These are phyloP conservation scores for Phoenicopterus ruber DNA, from an alignment of 2,113 vertebrate species.

Conservation along the genomic window DNA sequence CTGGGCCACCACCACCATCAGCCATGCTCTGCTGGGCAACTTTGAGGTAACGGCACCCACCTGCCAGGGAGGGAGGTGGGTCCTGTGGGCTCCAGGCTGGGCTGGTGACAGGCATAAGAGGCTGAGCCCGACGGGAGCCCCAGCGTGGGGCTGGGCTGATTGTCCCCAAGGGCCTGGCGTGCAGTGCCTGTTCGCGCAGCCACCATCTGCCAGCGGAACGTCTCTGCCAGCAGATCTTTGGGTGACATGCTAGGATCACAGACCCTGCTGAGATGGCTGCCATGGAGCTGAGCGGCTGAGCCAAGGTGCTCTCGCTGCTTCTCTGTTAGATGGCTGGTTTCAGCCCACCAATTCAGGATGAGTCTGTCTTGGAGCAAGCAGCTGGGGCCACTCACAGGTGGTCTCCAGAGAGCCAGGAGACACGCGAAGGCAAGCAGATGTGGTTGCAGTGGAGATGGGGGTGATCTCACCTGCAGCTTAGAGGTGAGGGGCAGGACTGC, in stretches of 20 bases:
- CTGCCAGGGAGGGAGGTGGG: no score
- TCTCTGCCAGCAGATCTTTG: no score
- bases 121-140: no score
- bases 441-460: neutral
- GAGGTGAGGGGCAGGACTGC: no score
- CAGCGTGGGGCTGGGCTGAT: no score
- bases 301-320: neutral
- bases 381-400: neutral
- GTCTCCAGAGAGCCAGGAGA: neutral
- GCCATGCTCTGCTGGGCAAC: conserved; percentile 91
- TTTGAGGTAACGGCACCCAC: conserved; percentile 85
- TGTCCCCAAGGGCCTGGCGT: no score
- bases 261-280: neutral
- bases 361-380: neutral
- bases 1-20: conserved; percentile 79
- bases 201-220: no score
- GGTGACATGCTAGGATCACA: no score
- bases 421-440: neutral
- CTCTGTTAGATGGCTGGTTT: neutral
- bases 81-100: no score
- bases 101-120: no score
- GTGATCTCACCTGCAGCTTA: no score
- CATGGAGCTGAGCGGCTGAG: neutral
- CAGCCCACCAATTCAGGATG: neutral
- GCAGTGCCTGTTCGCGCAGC: no score